phyloP scores from a whole-genome alignment of 1,140 invertebrate species.

The Psilanteris sp. region DNA sequence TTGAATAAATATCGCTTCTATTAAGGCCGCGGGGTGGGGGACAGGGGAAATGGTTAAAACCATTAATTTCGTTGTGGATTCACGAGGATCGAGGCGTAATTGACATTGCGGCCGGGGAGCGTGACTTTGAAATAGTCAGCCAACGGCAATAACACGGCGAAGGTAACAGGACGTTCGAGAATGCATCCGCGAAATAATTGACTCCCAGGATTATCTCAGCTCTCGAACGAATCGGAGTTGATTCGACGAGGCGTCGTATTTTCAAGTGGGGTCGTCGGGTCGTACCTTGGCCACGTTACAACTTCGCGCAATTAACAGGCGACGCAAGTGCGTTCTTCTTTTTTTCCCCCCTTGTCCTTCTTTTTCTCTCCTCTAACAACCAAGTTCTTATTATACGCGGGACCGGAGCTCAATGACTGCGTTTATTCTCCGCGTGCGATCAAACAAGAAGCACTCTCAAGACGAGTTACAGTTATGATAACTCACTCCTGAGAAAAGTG shows the following conservation, averaged over 20 bases:
- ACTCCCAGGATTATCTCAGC: conserved; percentile 52
- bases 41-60: conserved; percentile 30
- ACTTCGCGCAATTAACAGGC: conserved; percentile 12
- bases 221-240: conserved; percentile 57
- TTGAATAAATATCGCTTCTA: conserved; percentile 52
- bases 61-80: conserved; percentile 55
- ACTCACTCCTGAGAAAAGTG: conserved; percentile 23
- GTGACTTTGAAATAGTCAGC: conserved; percentile 64
- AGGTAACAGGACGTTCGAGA: conserved; percentile 57
- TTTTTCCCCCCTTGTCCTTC: background rate
- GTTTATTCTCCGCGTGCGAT: conserved; percentile 32
- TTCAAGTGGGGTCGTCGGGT: conserved; percentile 49
- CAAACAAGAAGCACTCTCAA: conserved; percentile 29
- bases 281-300: conserved; percentile 29
- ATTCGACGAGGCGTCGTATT: conserved; percentile 56
- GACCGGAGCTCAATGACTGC: conserved; percentile 9
- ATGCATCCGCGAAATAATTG: conserved; percentile 60
- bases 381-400: conserved; percentile 14
- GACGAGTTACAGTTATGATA: conserved; percentile 53
- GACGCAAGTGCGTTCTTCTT: conserved; percentile 32
- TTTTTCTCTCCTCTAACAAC: background rate
- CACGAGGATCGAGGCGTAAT: conserved; percentile 52
- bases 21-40: background rate
- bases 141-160: conserved; percentile 57
- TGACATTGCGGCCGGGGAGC: conserved; percentile 63